phyloP scores from a whole-genome alignment of 2,888 invertebrate genomes.

The Cantharis lateralis region DNA sequence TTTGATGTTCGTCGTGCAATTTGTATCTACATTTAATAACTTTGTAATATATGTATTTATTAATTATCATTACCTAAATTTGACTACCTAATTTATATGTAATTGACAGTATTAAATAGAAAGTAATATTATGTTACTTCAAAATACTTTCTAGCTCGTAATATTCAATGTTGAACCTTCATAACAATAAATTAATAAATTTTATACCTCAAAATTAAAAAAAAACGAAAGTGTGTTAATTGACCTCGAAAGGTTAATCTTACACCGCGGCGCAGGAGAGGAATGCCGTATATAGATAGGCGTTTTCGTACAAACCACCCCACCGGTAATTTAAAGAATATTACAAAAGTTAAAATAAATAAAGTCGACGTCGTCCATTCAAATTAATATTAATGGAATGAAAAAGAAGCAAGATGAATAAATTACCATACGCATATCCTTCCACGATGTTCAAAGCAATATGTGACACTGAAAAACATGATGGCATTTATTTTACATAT shows the following conservation, averaged over 20 bases:
- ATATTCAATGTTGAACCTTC: not conserved
- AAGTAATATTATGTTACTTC: not conserved
- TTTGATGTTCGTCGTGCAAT: not conserved
- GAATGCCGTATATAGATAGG: not conserved
- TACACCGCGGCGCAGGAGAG: not conserved
- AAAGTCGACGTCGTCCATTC: not conserved
- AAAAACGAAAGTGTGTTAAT: not conserved
- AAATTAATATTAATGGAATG: not conserved
- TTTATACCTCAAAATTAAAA: not conserved
- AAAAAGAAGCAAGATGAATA: not conserved
- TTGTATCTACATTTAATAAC: not conserved
- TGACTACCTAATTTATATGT: not conserved
- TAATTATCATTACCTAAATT: not conserved
- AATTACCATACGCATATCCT: slow-evolving; percentile 3
- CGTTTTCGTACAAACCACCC: not conserved
- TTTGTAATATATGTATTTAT: not conserved
- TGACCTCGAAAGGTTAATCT: not conserved
- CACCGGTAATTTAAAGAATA: not conserved
- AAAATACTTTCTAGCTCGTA: not conserved
- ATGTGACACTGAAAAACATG: slow-evolving; percentile 2
- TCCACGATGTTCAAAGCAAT: not conserved
- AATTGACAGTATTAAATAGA: not conserved
- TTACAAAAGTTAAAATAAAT: not conserved
- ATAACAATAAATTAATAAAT: not conserved
- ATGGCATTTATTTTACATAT: slow-evolving; percentile 1